Evolutionary conservation across 2,113 vertebrate genomes (phyloP).

Genomic region (Erinaceus europaeus): DNA sequence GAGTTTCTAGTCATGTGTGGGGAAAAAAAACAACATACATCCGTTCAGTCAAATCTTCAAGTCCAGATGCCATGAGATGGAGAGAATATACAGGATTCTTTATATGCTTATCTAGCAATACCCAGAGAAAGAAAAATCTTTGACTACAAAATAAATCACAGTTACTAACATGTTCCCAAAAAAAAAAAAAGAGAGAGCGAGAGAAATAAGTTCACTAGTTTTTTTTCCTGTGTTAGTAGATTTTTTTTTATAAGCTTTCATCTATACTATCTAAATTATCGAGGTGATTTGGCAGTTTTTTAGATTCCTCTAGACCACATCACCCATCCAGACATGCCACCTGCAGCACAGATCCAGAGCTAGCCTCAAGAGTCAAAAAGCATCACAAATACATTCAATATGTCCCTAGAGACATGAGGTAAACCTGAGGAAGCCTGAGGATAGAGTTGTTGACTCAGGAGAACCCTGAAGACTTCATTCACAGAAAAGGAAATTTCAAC

Average conservation of each 20-base stretch:
- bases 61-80: fast-evolving
- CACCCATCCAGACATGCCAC: background rate
- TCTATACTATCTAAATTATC: background rate
- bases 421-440: background rate
- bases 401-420: background rate
- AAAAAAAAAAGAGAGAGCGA: background rate
- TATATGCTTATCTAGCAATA: no score
- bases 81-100: no score
- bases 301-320: background rate
- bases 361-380: background rate
- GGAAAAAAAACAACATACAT: background rate
- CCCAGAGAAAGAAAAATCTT: no score
- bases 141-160: no score
- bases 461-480: background rate
- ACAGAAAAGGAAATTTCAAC: background rate
- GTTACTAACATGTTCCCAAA: no score
- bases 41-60: background rate
- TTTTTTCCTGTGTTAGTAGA: background rate
- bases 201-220: background rate
- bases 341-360: background rate
- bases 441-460: background rate
- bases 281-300: background rate
- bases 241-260: background rate
- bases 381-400: fast-evolving
- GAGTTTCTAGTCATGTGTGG: fast-evolving